These are phyloP conservation scores for Ichneumoninae sp. DNA, from an alignment of 2,888 invertebrate genomes.

Conservation along the genomic window DNA sequence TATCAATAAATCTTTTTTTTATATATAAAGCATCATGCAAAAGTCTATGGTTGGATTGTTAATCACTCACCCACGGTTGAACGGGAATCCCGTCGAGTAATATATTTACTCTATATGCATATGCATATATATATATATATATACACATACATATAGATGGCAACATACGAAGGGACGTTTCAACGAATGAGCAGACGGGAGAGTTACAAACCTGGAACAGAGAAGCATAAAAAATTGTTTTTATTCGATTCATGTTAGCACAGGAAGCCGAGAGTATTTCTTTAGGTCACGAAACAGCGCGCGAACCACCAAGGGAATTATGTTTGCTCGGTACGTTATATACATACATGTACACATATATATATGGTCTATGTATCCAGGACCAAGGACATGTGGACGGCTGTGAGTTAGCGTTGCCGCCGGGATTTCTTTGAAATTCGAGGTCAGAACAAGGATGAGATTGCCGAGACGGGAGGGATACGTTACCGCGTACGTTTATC, in stretches of 20 bases:
- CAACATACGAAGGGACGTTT: constrained; percentile 30
- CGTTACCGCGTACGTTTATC: constrained; percentile 30
- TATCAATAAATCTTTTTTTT: constrained; percentile 45
- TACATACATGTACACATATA: neutral
- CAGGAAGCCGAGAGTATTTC: constrained; percentile 31
- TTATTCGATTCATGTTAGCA: constrained; percentile 30
- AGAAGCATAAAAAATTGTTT: constrained; percentile 40
- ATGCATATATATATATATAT: neutral
- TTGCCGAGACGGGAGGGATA: constrained; percentile 32
- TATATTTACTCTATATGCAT: neutral
- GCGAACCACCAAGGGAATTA: neutral
- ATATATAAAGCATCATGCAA: constrained; percentile 28
- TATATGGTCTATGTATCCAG: constrained; percentile 10
- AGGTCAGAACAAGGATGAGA: constrained; percentile 44
- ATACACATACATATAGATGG: constrained; percentile 15
- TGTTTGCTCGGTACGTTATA: constrained; percentile 1
- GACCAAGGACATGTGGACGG: constrained; percentile 12
- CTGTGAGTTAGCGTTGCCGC: neutral
- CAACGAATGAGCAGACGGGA: constrained; percentile 26
- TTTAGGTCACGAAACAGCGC: constrained; percentile 35
- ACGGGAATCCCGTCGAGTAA: constrained; percentile 27
- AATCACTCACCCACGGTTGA: constrained; percentile 50
- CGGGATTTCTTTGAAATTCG: constrained; percentile 26
- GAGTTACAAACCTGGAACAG: constrained; percentile 62
- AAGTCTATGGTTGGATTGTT: constrained; percentile 34